Conservation (phyloP, 2,113 vertebrate species). For the Cochlearius cochlearius region DNA sequence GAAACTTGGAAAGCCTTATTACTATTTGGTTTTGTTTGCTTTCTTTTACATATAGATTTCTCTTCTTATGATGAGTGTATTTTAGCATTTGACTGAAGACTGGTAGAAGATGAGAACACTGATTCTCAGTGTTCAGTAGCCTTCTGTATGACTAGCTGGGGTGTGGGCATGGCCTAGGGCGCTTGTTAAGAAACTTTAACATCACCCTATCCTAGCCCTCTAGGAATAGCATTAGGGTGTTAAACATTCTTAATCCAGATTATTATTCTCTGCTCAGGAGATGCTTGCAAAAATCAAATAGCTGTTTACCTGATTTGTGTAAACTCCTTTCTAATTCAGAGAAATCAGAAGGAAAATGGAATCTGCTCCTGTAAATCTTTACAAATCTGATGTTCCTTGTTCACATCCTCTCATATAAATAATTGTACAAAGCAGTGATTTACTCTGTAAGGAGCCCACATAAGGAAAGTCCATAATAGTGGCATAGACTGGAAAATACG, state of each 20-base stretch:
- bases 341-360: background rate
- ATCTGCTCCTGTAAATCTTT: background rate
- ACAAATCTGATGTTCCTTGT: background rate
- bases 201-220: background rate
- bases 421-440: background rate
- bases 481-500: background rate
- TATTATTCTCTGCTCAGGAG: background rate
- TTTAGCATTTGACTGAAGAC: background rate
- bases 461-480: background rate
- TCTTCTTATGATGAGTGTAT: background rate
- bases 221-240: background rate
- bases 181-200: background rate
- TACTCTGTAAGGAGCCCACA: background rate
- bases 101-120: background rate
- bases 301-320: background rate
- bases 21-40: background rate
- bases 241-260: background rate
- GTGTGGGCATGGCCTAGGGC: background rate
- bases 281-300: background rate
- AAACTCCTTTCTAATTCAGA: background rate
- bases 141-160: background rate
- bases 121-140: background rate
- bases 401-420: background rate
- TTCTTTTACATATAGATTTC: background rate
- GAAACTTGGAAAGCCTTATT: background rate